A percentile compares a stretch with the other conserved stretches of the same genome.
phyloP scores from a whole-genome alignment of 1,140 invertebrate genomes.

The Drosophila watanabei region DNA sequence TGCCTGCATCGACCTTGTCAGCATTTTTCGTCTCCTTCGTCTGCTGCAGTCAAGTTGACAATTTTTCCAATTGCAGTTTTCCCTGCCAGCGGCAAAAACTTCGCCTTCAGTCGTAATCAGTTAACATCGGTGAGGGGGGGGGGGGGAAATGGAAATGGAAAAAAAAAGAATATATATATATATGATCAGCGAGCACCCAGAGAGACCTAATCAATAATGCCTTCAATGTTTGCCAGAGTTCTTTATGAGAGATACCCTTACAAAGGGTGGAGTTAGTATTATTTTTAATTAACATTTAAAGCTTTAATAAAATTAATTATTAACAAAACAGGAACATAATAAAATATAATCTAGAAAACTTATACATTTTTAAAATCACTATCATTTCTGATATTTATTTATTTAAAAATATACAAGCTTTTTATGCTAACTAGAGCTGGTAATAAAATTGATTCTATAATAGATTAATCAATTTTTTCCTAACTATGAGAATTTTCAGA shows the following conservation, averaged over 20 bases:
- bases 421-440: no score
- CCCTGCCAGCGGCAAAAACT: slow-evolving; percentile 37
- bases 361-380: no score
- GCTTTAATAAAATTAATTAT: no score
- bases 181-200: slow-evolving; percentile 10
- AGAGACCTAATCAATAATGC: slow-evolving; percentile 65
- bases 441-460: no score
- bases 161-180: neutral
- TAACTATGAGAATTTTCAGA: no score
- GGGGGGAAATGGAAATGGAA: neutral
- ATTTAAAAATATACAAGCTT: no score
- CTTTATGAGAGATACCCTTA: neutral
- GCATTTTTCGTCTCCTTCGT: slow-evolving; percentile 58
- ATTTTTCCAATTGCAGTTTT: slow-evolving; percentile 59
- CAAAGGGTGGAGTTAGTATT: no score
- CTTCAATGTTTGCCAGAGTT: slow-evolving; percentile 12
- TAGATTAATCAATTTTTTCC: no score
- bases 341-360: no score
- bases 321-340: no score
- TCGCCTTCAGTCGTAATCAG: slow-evolving; percentile 44
- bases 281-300: neutral
- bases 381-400: no score
- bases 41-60: slow-evolving; percentile 65
- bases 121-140: slow-evolving; percentile 3
- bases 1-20: slow-evolving; percentile 70